phyloP scores from a whole-genome alignment of 2,113 vertebrate species.

The Aix galericulata region DNA sequence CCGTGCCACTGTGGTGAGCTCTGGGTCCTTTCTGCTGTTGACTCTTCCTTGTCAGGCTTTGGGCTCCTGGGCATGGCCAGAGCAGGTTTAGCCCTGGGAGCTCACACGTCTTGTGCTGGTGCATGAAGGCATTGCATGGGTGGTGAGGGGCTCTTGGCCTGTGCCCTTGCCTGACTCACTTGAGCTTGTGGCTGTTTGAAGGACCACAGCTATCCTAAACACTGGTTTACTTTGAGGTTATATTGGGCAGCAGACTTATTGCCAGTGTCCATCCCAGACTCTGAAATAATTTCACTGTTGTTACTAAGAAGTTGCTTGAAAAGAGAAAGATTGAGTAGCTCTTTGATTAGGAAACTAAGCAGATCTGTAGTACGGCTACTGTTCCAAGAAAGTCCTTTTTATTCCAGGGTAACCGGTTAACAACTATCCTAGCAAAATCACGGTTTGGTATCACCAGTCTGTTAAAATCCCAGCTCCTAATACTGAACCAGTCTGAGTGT shows the following conservation, averaged over 20 bases:
- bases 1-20: rapidly evolving
- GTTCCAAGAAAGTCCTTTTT: not conserved
- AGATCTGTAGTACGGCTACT: rapidly evolving
- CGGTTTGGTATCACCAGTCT: not conserved
- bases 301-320: not conserved
- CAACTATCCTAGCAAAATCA: not conserved
- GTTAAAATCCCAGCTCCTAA: not conserved
- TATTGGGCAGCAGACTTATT: not conserved
- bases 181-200: not conserved
- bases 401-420: not conserved
- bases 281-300: not conserved
- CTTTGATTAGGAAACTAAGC: not conserved
- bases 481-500: not conserved
- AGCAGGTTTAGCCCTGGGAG: not conserved
- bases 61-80: not conserved
- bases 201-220: not conserved
- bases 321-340: not conserved
- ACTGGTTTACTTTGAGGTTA: not conserved
- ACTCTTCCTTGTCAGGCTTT: not conserved
- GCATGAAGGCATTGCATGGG: not conserved
- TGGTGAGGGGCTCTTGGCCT: not conserved
- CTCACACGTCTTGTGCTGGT: not conserved
- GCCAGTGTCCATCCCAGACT: no score
- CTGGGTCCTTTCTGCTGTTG: no score
- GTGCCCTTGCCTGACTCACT: not conserved